Evolutionary conservation across 1,140 invertebrate genomes (phyloP).

Genomic region (Drosophila malerkotliana): DNA sequence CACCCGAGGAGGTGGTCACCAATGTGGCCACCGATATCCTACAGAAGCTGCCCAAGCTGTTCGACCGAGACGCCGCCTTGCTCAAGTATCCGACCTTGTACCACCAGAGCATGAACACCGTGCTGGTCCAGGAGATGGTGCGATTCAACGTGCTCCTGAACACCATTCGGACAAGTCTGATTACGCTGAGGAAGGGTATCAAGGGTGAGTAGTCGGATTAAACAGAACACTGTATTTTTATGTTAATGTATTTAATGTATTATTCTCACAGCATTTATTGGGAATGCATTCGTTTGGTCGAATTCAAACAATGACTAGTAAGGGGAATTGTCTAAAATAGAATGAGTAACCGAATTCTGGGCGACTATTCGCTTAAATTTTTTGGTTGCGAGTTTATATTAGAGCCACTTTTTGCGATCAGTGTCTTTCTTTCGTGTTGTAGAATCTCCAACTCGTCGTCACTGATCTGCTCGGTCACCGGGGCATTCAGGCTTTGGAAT

Average conservation of each 20-base stretch:
- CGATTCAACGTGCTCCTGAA: conserved; percentile 93
- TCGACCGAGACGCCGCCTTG: conserved; percentile 88
- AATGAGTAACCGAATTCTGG: neutral
- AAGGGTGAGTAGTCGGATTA: conserved; percentile 87
- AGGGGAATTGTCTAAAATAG: neutral
- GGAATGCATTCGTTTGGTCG: no score
- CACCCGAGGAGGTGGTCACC: conserved; percentile 88
- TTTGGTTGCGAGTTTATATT: neutral
- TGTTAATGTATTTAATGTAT: neutral
- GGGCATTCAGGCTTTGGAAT: neutral
- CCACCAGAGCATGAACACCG: conserved; percentile 89
- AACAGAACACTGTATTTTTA: neutral
- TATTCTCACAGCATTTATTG: neutral
- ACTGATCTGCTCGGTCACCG: neutral
- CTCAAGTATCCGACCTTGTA: conserved; percentile 92
- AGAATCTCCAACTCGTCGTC: neutral
- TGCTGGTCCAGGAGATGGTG: conserved; percentile 96
- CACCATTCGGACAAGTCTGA: conserved; percentile 90
- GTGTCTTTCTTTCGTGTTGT: no score
- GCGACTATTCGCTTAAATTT: no score
- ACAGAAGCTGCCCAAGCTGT: conserved; percentile 89
- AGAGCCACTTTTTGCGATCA: neutral
- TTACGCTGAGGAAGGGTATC: conserved; percentile 93
- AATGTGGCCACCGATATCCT: conserved; percentile 89
- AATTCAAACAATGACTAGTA: neutral